Conservation (phyloP, 2,113 vertebrate genomes). For the Callocephalon fimbriatum region DNA sequence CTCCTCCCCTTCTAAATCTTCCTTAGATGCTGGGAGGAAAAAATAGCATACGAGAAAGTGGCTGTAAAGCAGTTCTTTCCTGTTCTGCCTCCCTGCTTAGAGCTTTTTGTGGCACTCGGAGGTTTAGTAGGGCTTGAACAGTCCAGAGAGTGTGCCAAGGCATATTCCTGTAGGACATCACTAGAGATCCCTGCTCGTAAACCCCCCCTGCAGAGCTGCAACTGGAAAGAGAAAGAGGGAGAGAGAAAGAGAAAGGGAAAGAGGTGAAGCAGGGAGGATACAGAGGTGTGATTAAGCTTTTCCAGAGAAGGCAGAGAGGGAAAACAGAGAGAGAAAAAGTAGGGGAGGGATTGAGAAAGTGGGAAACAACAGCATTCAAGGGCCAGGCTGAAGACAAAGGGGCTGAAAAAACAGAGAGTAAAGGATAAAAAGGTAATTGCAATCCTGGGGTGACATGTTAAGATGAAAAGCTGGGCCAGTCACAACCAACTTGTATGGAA, state of each 20-base stretch:
- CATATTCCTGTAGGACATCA: conserved; percentile 28
- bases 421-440: background rate
- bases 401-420: background rate
- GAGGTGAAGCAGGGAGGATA: background rate
- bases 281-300: background rate
- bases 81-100: background rate
- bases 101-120: conserved; percentile 50
- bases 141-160: conserved; percentile 50
- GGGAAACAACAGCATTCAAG: background rate
- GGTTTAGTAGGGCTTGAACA: conserved; percentile 51
- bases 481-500: background rate
- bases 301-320: background rate
- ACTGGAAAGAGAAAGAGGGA: background rate
- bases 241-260: background rate
- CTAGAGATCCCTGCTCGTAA: conserved; percentile 17
- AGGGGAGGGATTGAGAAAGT: background rate
- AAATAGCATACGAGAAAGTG: conserved; percentile 19
- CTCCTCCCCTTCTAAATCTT: background rate
- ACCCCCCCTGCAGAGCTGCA: background rate
- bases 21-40: background rate
- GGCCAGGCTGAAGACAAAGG: background rate
- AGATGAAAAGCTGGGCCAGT: background rate
- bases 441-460: background rate
- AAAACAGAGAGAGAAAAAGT: background rate
- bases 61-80: conserved; percentile 46